Evolutionary conservation across 2,113 vertebrate species (phyloP), one percentile per base, ranked within the genome.

Genomic region (Phylloscopus trochiloides): DNA sequence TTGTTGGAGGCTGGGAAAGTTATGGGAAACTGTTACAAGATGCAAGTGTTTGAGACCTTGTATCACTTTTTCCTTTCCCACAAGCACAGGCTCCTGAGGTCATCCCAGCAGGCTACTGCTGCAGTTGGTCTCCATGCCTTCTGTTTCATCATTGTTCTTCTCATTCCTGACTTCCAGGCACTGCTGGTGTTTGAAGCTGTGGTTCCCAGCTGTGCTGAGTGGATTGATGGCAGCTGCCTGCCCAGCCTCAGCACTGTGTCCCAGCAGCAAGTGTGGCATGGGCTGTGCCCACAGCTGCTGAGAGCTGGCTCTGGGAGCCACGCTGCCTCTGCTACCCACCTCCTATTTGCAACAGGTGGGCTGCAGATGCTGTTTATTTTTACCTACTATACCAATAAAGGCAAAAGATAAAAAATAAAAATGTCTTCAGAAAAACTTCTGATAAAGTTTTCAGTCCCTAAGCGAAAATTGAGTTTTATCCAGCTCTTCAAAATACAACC

Each of bases 331-430:
- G 75, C 63, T 70, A 3, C 11, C 1, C 17, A 17, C 19, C n/a
- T 73, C 47, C 76, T 19, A 0, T 57, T 61, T 58, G 52, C 76
- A 63, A 55, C 72, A 62, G 18, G 5, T n/a, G 59, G 32, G 25
- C 65, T 95, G 73, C 57, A 87, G 80, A 77, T 59, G 59, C 72
- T 81, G 22, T 43, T 86, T 72, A 18, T 40, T 83, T 92, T 88
- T 58, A 31, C 11, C 20, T 86, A 8, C 55, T 71, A 14, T 29
- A 63, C 5, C 0, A 81, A 50, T 80, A 66, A 87, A 57, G 57
- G 51, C 57, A 89, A 61, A 74, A 87, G 73, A 75, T 67, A 67
- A 94, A 95, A 95, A 83, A 88, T 73, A 70, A 94, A 95, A 83
- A 89, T 71, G 57, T 47, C 14, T 58, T 89, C 57, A 84, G 89